These are phyloP conservation scores for Crotalus helleri DNA, from an alignment of 2,113 vertebrate species.

Conservation along the genomic window DNA sequence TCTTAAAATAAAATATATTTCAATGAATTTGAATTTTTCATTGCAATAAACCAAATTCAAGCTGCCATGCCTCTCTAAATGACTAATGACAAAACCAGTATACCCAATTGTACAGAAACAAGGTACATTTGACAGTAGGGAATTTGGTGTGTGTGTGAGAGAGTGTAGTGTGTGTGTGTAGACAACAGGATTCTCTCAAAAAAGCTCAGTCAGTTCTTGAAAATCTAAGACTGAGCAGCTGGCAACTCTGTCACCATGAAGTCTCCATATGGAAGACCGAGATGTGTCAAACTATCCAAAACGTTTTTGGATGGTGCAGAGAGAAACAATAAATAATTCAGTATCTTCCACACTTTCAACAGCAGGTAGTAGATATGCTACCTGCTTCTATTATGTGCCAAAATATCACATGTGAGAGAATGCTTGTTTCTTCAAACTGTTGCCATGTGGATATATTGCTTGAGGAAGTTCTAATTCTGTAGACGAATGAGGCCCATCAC, in stretches of 20 bases:
- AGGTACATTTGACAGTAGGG: slow-evolving; percentile 18
- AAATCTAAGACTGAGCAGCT: slow-evolving; percentile 77
- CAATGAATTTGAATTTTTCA: background rate
- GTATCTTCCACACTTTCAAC: slow-evolving; percentile 80
- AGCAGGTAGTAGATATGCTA: slow-evolving; percentile 81
- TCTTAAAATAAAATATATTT: background rate
- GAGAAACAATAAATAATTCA: slow-evolving; percentile 84
- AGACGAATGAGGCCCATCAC: slow-evolving; percentile 65
- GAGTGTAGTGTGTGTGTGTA: background rate
- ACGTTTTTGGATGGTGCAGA: slow-evolving; percentile 75
- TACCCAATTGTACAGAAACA: slow-evolving; percentile 49
- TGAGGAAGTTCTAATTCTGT: slow-evolving; percentile 66
- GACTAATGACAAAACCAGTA: slow-evolving; percentile 26
- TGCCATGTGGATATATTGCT: slow-evolving; percentile 68
- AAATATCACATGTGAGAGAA: slow-evolving; percentile 67
- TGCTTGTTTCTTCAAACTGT: slow-evolving; percentile 67
- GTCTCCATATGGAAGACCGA: slow-evolving; percentile 82
- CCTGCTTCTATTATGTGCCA: slow-evolving; percentile 78
- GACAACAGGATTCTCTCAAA: slow-evolving; percentile 67
- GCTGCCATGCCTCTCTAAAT: background rate
- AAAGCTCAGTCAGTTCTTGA: slow-evolving; percentile 73
- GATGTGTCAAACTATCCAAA: slow-evolving; percentile 82
- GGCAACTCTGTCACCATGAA: slow-evolving; percentile 80
- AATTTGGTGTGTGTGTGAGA: background rate
- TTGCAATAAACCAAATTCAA: slow-evolving; percentile 47